Conservation (phyloP, 92 coral and sea anemone genomes). For the Galaxea fascicularis region DNA sequence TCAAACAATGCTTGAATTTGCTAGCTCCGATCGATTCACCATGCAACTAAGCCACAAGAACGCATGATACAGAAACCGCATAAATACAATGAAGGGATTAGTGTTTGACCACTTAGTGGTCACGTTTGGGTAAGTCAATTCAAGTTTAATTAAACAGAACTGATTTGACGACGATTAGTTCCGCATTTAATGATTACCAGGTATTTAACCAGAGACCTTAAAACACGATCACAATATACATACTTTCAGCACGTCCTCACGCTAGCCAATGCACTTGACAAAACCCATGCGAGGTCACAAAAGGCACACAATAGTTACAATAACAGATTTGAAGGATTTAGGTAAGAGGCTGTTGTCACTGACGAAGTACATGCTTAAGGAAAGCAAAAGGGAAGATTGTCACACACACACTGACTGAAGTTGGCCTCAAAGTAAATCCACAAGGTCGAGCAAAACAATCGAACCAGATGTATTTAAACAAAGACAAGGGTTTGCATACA, state of each 20-base stretch:
- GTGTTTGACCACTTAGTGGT: neutral
- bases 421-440: no score
- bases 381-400: no score
- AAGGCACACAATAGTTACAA: conserved; percentile 2
- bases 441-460: no score
- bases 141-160: neutral
- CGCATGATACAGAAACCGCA: no score
- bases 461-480: no score
- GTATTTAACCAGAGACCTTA: neutral
- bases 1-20: no score
- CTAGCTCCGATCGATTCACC: no score
- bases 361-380: no score
- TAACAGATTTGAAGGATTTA: neutral
- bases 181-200: neutral
- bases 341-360: neutral
- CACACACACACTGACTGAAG: no score
- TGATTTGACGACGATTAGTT: neutral
- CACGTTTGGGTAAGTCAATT: neutral
- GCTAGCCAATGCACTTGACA: conserved; percentile 2
- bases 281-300: neutral
- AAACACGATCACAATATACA: neutral
- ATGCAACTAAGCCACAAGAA: no score
- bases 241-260: neutral
- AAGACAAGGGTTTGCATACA: no score
- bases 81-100: no score